Base-by-base conservation (phyloP, 2,113 vertebrate genomes). In the Tetraodon nigroviridis region DNA sequence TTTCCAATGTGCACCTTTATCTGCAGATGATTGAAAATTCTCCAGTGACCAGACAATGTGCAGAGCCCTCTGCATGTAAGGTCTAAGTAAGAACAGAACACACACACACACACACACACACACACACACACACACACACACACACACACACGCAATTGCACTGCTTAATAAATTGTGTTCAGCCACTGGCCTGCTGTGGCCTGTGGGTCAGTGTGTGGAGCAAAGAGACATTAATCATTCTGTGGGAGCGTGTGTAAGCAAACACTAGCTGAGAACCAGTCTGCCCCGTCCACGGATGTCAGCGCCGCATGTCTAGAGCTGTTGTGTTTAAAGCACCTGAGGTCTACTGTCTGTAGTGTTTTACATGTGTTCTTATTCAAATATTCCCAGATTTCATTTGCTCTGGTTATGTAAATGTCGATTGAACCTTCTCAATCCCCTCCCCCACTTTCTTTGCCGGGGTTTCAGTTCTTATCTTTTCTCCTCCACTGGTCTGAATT, bases 211-310 rank as follows among this genome's bases (percentile, higher is more conserved):
- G 70, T 51, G 71, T 80, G 64, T 53, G 69, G 71, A 75, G 66
- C 74, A 77, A 69, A 75, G 75, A 66, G 61, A 68, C 84, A 88
- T 86, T 86, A 85, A 85, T 88, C 86, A 88, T 84, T 71, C 60
- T 41, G 60, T 44, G 45, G 46, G 55, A 71, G 63, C 64, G 73
- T 79, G 79, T 37, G 19, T 41, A 40, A 22, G 21, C 17, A 27
- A 20, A 20, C 44, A 46, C 2, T 46, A 16, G 44, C 18, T 20
- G 37, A 55, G 19, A 46, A 3, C 51, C 3, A 1, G 6, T 1
- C 4, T 44, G 16, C 51, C 8, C 18, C 48, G 8, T 45, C 29
- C 47, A 6, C 51, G 20, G 32, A 17, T 49, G 14, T 56, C 42
- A 44, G 3, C 42, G 5, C 42, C 5, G 42, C 12, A 6, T 46